Evolutionary conservation across 2,113 vertebrate genomes (phyloP).

Genomic region (Pseudopodoces humilis): DNA sequence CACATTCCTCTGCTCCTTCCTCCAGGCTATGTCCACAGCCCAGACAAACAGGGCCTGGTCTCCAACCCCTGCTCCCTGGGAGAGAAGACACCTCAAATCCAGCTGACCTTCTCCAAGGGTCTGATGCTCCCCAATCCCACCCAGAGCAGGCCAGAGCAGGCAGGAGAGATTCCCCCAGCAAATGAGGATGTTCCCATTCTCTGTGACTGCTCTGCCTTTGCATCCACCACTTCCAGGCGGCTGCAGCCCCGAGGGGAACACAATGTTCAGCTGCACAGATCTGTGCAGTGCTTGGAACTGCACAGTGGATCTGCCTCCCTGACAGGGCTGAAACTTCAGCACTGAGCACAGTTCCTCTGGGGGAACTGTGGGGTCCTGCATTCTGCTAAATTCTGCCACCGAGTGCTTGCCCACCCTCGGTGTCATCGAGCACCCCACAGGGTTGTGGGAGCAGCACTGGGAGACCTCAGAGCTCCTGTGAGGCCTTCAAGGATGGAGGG

Average conservation of each 20-base stretch:
- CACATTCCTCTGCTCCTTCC: constrained; percentile 25
- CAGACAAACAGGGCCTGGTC: not conserved
- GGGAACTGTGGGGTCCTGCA: not conserved
- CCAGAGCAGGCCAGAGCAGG: not conserved
- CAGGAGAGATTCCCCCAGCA: not conserved
- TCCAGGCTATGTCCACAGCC: not conserved
- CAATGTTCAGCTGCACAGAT: not conserved
- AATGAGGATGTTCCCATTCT: not conserved
- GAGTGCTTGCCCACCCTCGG: rapidly evolving
- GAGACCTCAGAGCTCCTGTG: not conserved
- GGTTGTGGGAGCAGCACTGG: not conserved
- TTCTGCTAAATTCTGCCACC: too few relatives aligned
- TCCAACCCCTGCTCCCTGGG: not conserved
- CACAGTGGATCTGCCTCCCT: not conserved
- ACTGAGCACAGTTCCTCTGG: rapidly evolving
- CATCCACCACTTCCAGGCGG: not conserved
- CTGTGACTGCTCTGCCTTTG: not conserved
- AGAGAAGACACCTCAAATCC: not conserved
- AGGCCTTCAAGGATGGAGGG: not conserved
- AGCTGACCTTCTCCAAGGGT: not conserved
- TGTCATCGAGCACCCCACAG: rapidly evolving
- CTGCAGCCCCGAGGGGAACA: not conserved
- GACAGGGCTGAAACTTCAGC: not conserved
- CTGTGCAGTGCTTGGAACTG: not conserved
- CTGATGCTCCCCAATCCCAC: rapidly evolving